Base-by-base conservation (phyloP, 2,888 invertebrate species). In the Torymus tubicola region DNA sequence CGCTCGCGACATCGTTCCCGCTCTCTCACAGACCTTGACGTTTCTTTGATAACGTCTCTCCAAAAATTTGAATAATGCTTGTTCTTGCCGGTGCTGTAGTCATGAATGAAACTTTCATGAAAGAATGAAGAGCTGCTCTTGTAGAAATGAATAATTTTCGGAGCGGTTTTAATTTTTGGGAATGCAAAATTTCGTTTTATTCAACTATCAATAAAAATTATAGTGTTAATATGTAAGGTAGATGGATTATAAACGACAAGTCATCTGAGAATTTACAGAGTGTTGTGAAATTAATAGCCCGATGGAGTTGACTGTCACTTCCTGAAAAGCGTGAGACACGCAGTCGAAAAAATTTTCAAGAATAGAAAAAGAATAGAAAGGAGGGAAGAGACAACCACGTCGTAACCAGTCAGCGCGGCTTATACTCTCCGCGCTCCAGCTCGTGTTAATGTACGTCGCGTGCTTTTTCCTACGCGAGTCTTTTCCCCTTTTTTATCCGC, bases 21-120 rank as follows among this genome's bases (percentile, higher is more conserved):
- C 4, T 24, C 21, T 8, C 13, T 69, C 58, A 8, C 42, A 42
- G 31, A 12, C 69, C 42, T 69, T 69, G 31, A 16, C 16, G 52
- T 58, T 16, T 42, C 18, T 58, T 14, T 16, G 12, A 52, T 71
- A 61, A 61, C 11, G 60, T 12, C 61, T 3, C 5, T 52, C 52
- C 50, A 10, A 58, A 71, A 71, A 71, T 61, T 24, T 52, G 52
- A 70, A 71, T 61, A 52, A 71, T 18, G 18, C n/a, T 31, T 24
- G 21, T 42, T 42, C 42, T 42, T 42, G 42, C 42, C 5, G 10
- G 42, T 8, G 42, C 5, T 42, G 42, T 42, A 42, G 42, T 42
- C 11, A 10, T 52, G 2, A n/a, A 18, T 60, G 10, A 14, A 60
- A 60, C 13, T 60, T 68, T 55, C n/a, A 13, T 24, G 21, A 16